Evolutionary conservation across 2,113 vertebrate genomes (phyloP).

Genomic region (Hydrolagus affinis): DNA sequence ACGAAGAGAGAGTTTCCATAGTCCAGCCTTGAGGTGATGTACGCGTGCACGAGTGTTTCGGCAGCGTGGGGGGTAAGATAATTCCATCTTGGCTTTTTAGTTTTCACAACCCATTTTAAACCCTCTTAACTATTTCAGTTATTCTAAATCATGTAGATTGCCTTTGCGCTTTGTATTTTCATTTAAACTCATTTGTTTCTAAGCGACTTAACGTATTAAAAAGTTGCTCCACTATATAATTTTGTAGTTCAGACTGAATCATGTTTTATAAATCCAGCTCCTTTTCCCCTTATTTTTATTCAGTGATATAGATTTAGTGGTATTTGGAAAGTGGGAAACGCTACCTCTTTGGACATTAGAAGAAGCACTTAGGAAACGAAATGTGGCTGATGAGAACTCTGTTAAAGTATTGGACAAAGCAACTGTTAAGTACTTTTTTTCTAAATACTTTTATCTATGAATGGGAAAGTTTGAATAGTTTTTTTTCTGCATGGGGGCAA

Average conservation of each 20-base stretch:
- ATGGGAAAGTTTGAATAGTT: too few relatives aligned
- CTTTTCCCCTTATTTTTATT: constrained; percentile 33
- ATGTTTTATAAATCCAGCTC: neutral
- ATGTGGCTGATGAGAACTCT: constrained; percentile 85
- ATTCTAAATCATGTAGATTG: neutral
- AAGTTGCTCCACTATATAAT: neutral
- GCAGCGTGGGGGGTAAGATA: too few relatives aligned
- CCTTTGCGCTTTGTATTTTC: too few relatives aligned
- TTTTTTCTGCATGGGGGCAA: too few relatives aligned
- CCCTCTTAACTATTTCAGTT: neutral
- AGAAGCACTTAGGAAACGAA: constrained; percentile 85
- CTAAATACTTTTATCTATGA: too few relatives aligned
- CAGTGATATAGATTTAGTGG: constrained; percentile 94
- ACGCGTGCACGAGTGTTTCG: too few relatives aligned
- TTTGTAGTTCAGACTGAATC: neutral
- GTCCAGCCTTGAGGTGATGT: too few relatives aligned
- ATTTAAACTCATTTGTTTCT: too few relatives aligned
- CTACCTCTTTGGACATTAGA: constrained; percentile 94
- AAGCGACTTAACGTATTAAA: neutral
- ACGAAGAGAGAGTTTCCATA: too few relatives aligned
- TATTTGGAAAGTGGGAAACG: constrained; percentile 93
- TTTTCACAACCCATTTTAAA: neutral
- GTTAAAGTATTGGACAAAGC: constrained; percentile 96
- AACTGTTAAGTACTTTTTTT: constrained; percentile 64
- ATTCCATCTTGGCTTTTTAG: neutral